Evolutionary conservation across 2,113 vertebrate genomes (phyloP), one percentile per base, ranked within the genome.

Genomic region (Neoarius graeffei): DNA sequence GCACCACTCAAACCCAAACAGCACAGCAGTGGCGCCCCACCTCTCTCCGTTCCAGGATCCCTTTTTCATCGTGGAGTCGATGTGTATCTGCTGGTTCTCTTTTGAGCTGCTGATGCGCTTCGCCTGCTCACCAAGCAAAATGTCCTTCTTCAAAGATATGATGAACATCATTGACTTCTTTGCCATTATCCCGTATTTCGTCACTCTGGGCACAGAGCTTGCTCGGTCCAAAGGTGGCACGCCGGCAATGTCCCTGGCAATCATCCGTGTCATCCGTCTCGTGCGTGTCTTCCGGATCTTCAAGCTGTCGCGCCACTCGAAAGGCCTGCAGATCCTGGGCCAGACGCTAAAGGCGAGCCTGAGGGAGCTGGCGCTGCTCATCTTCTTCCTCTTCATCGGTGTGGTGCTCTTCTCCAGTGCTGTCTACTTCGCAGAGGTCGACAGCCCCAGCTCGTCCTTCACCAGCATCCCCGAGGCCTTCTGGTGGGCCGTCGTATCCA

Each of bases 111-210:
- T 95, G 2, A 95, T 98, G 62, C 96, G 97, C 23, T 95, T 99
- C 23, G 4, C 85, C 15, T 93, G 95, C 57, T 94, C 95, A 17
- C 97, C 97, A 0, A 98, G 95, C 94, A 99, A 99, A 88, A 54
- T 92, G 0, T 89, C 90, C 62, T 98, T 99, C 94, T 98, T 98
- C 93, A 97, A 97, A 90, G 96, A 97, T 42, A 95, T 97, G 91
- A 98, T 99, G 97, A 99, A 99, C 95, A 95, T 96, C 92, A 99
- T 99, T 56, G 97, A 99, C 92, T 96, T 98, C 83, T 95, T 98
- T 81, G 97, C 97, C 88, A 99, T 99, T 93, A 93, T 97, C 88
- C 97, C 97, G 8, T 99, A 97, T 81, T 99, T 98, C 35, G 96
- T 98, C 83, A 96, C 97, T 0, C 89, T 99, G 85, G 97, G 97